Evolutionary conservation across 2,797 vertebrate species (phyloP).

Genomic region (Myotis vivesi): DNA sequence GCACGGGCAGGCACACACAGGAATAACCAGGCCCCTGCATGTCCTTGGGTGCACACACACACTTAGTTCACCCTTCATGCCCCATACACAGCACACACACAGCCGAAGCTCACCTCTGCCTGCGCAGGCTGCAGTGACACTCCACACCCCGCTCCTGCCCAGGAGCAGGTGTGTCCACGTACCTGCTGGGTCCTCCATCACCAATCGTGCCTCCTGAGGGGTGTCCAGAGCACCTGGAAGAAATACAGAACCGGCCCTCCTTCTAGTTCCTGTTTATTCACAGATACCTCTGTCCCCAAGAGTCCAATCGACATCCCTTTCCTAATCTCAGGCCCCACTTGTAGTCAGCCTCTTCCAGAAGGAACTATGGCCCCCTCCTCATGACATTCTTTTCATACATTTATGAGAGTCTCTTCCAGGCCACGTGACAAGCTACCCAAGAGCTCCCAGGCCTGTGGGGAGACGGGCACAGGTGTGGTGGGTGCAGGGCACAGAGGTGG

Average conservation of each 20-base stretch:
- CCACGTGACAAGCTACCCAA: not conserved
- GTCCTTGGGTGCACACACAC: not conserved
- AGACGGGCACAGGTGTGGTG: not conserved
- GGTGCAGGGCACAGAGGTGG: not conserved
- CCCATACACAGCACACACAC: not conserved
- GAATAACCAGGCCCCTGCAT: not conserved
- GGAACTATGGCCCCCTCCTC: not conserved
- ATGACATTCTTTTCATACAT: not conserved
- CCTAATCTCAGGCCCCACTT: not conserved
- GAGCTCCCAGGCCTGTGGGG: not conserved
- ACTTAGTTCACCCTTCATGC: not conserved
- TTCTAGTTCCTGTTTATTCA: not conserved
- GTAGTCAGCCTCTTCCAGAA: not conserved
- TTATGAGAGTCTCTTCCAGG: not conserved
- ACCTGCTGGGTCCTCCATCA: not conserved
- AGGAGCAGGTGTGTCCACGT: not conserved
- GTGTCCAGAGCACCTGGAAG: not conserved
- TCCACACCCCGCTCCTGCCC: accelerated
- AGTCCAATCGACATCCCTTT: not conserved
- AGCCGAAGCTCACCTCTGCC: accelerated
- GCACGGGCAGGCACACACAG: not conserved
- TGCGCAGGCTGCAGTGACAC: not conserved
- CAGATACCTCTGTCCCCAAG: not conserved
- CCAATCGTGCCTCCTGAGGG: not conserved
- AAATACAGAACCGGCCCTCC: not conserved